phyloP scores from a whole-genome alignment of 2,797 vertebrate species.

The Botia almorhae region DNA sequence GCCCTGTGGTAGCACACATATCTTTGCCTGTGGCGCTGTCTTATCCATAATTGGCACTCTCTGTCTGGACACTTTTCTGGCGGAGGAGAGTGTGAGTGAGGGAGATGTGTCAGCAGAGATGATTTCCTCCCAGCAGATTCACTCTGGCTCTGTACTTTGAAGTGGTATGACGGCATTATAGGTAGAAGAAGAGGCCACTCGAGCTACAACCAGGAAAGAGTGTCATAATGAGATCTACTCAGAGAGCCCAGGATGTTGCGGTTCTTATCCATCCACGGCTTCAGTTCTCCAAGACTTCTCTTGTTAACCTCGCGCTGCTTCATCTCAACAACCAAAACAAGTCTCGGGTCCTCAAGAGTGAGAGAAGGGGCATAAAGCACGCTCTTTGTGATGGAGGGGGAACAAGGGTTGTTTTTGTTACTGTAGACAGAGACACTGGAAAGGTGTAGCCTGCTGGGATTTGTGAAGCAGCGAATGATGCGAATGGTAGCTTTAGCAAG shows the following conservation, averaged over 20 bases:
- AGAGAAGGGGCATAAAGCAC: background rate
- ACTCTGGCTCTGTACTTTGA: constrained; percentile 39
- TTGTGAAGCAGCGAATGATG: background rate
- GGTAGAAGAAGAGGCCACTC: background rate
- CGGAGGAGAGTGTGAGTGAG: constrained; percentile 27
- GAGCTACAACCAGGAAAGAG: constrained; percentile 40
- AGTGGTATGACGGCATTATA: background rate
- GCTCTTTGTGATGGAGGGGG: background rate
- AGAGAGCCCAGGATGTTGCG: constrained; percentile 30
- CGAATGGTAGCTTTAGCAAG: background rate
- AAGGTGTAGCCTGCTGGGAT: background rate
- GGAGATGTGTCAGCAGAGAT: constrained; percentile 29
- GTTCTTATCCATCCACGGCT: constrained; percentile 13
- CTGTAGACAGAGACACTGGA: background rate
- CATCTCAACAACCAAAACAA: constrained; percentile 35
- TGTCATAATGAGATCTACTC: constrained; percentile 48
- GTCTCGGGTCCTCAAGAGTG: constrained; percentile 11
- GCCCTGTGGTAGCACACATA: background rate
- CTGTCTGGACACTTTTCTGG: constrained; percentile 20
- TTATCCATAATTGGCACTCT: constrained; percentile 39
- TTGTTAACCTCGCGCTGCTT: constrained; percentile 31
- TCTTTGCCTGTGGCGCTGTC: background rate
- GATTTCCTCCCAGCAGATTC: constrained; percentile 46
- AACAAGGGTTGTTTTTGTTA: background rate
- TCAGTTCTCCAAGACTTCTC: constrained; percentile 21